A percentile compares a stretch with the other conserved stretches of the same genome.
These are phyloP conservation scores for Empidonax alnorum DNA, from an alignment of 2,113 vertebrate species.

Conservation along the genomic window DNA sequence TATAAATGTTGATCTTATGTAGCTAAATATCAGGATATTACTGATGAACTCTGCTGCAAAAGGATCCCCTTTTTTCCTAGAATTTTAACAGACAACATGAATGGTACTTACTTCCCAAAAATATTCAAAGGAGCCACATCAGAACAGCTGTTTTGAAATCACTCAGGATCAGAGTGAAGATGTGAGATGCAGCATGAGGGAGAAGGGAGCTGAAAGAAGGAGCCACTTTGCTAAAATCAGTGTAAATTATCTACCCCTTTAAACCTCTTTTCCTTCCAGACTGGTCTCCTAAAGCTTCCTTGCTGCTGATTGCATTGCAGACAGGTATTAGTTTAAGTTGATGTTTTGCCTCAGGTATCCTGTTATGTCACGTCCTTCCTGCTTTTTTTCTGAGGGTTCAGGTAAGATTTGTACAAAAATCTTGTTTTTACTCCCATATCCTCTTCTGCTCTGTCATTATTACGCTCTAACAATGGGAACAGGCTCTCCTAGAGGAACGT, in stretches of 20 bases:
- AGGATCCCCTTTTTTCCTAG: background rate
- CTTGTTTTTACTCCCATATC: background rate
- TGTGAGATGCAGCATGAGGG: background rate
- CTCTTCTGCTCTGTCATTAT: background rate
- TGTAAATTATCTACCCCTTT: background rate
- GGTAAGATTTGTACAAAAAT: background rate
- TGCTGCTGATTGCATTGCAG: background rate
- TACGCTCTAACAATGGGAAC: background rate
- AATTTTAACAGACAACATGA: background rate
- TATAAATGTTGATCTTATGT: background rate
- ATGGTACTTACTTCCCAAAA: background rate
- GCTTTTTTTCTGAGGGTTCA: background rate
- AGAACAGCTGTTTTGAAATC: background rate
- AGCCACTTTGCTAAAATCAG: background rate
- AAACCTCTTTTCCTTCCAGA: background rate
- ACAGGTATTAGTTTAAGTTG: background rate
- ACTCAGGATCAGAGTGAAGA: background rate
- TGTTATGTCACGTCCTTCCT: background rate
- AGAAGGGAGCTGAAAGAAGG: background rate
- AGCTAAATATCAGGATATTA: background rate
- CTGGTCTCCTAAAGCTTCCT: background rate
- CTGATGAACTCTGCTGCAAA: background rate
- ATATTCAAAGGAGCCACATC: background rate
- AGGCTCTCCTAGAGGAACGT: background rate
- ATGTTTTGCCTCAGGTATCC: background rate